Percentiles rank a stretch among this genome's conserved stretches.
phyloP scores from a whole-genome alignment of 2,113 vertebrate species.

The Sebastes schlegelii region DNA sequence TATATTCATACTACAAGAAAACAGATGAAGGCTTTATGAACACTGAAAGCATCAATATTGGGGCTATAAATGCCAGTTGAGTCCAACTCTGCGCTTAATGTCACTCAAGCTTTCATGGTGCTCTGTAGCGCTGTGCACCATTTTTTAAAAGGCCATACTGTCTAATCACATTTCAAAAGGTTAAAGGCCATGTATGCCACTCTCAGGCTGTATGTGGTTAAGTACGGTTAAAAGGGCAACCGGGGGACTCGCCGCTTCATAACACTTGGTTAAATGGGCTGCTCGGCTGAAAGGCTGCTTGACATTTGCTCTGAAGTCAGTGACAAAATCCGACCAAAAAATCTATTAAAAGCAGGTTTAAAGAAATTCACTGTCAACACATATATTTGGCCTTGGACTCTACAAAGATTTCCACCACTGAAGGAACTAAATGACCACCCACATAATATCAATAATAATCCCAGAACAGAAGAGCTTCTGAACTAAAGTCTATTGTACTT shows the following conservation, averaged over 20 bases:
- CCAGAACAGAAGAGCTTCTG: neutral
- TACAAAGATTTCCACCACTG: neutral
- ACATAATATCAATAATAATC: neutral
- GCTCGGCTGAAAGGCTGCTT: neutral
- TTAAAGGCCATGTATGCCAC: slow-evolving; percentile 49
- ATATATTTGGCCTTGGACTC: neutral
- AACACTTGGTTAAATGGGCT: slow-evolving; percentile 26
- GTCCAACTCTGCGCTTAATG: slow-evolving; percentile 59
- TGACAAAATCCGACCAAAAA: neutral
- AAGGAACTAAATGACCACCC: neutral
- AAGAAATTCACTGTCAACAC: neutral
- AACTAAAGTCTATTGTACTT: neutral
- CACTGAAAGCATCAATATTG: slow-evolving; percentile 40
- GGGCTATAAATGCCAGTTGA: slow-evolving; percentile 66
- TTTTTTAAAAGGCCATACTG: slow-evolving; percentile 65
- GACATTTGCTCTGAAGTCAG: slow-evolving; percentile 26
- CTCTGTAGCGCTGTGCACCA: slow-evolving; percentile 2
- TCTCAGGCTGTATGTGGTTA: slow-evolving; percentile 30
- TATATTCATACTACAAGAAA: slow-evolving; percentile 44
- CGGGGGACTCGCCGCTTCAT: slow-evolving; percentile 7
- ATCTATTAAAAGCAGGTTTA: neutral
- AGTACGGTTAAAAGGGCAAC: slow-evolving; percentile 51
- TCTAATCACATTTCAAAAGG: slow-evolving; percentile 67
- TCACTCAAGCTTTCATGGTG: slow-evolving; percentile 57
- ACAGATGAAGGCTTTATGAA: slow-evolving; percentile 60